Evolutionary conservation across 2,797 vertebrate species (phyloP).

Genomic region (Rhodeus uyekii): DNA sequence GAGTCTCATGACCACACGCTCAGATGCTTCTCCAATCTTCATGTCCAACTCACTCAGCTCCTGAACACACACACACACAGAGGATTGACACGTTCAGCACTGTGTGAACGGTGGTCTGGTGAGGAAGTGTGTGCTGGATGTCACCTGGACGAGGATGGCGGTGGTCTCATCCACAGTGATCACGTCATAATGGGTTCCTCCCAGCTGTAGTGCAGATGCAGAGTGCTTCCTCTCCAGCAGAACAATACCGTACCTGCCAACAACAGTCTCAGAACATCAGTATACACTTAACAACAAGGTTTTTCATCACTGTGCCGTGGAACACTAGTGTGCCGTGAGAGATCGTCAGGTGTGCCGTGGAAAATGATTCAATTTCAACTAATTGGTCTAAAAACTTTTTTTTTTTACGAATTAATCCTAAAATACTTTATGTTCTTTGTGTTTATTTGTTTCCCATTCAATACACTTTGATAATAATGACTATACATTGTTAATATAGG

Average conservation of each 20-base stretch:
- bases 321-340: no score
- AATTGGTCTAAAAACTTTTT: no score
- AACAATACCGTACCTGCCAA: conserved; percentile 82
- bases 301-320: no score
- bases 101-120: not conserved
- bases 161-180: conserved; percentile 90
- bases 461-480: no score
- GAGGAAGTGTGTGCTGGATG: not conserved
- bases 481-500: no score
- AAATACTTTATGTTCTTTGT: no score
- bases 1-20: conserved; percentile 82
- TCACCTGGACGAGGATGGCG: conserved; percentile 87
- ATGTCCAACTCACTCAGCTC: conserved; percentile 79
- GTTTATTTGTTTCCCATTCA: no score
- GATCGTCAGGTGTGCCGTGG: no score
- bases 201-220: conserved; percentile 82
- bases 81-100: not conserved
- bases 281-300: not conserved
- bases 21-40: conserved; percentile 74
- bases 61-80: conserved; percentile 59
- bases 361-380: no score
- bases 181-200: conserved; percentile 78
- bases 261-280: not conserved
- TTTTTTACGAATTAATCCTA: no score
- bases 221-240: conserved; percentile 84